These are phyloP conservation scores for Lepus timidus DNA, from an alignment of 2,113 vertebrate genomes.

Conservation along the genomic window DNA sequence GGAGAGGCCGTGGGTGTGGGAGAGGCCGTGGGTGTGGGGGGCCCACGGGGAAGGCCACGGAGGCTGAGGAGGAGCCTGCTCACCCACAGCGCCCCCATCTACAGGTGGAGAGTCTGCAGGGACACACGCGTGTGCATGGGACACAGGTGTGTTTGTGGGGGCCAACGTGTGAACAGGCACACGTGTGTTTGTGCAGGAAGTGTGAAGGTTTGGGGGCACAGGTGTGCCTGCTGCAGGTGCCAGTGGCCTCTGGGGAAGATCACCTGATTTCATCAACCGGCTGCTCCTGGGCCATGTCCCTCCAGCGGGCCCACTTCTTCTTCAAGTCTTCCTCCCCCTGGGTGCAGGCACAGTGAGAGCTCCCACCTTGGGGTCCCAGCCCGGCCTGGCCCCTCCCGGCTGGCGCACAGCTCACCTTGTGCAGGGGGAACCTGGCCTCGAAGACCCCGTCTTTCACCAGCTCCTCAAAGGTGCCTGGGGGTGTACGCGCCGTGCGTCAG, in stretches of 20 bases:
- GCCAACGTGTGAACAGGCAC: too few relatives aligned
- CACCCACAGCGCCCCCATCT: too few relatives aligned
- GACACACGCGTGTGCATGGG: neutral
- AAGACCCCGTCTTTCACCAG: constrained; percentile 90
- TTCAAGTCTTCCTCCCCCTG: constrained; percentile 85
- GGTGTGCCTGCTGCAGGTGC: neutral
- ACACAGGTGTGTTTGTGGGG: neutral
- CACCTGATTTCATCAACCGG: constrained; percentile 90
- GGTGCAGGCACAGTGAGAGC: neutral
- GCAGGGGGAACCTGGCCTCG: constrained; percentile 92
- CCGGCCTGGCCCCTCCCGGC: neutral
- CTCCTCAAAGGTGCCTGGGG: constrained; percentile 87
- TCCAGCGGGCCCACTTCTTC: constrained; percentile 91
- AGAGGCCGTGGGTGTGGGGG: too few relatives aligned
- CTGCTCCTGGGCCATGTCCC: constrained; percentile 83
- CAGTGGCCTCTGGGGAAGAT: neutral
- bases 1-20: too few relatives aligned
- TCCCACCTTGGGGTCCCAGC: rapidly evolving
- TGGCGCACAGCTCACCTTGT: constrained; percentile 87
- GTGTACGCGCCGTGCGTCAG: neutral
- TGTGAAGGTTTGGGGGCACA: too few relatives aligned
- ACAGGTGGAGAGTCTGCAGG: neutral
- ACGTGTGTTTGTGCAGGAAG: neutral
- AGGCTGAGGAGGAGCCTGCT: too few relatives aligned
- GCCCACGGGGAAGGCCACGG: too few relatives aligned